A percentile compares a stretch with the other conserved stretches of the same genome.
Evolutionary conservation across 2,113 vertebrate species (phyloP).

Genomic region (Ptilorrhoa leucosticta): DNA sequence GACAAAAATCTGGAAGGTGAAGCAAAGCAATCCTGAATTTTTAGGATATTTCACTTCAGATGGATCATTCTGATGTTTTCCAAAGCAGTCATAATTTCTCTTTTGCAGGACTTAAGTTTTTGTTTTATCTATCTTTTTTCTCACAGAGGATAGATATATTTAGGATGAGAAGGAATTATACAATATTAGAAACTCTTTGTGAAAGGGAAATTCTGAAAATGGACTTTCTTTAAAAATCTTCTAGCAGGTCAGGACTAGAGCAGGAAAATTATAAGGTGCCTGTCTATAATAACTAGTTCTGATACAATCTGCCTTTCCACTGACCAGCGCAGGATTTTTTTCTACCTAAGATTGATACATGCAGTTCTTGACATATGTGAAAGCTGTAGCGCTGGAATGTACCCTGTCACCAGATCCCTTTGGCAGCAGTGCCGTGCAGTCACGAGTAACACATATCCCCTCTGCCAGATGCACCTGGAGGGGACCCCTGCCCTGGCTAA

Average conservation of each 20-base stretch:
- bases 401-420: background rate
- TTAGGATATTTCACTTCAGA: background rate
- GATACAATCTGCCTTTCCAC: background rate
- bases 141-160: background rate
- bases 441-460: rapidly evolving
- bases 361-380: background rate
- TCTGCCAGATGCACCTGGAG: background rate
- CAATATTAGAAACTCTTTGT: background rate
- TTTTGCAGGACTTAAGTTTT: background rate
- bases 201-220: background rate
- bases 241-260: background rate
- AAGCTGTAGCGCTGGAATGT: background rate
- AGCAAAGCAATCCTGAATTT: background rate
- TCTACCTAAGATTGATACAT: background rate
- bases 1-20: background rate
- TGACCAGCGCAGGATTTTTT: background rate
- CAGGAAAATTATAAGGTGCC: background rate
- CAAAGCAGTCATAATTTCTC: background rate
- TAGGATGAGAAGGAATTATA: background rate
- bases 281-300: background rate
- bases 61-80: background rate
- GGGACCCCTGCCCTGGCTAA: background rate
- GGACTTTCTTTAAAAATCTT: background rate
- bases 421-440: background rate
- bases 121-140: background rate